Evolutionary conservation across 2,888 invertebrate species (phyloP).

Genomic region (Cantharis rufa): DNA sequence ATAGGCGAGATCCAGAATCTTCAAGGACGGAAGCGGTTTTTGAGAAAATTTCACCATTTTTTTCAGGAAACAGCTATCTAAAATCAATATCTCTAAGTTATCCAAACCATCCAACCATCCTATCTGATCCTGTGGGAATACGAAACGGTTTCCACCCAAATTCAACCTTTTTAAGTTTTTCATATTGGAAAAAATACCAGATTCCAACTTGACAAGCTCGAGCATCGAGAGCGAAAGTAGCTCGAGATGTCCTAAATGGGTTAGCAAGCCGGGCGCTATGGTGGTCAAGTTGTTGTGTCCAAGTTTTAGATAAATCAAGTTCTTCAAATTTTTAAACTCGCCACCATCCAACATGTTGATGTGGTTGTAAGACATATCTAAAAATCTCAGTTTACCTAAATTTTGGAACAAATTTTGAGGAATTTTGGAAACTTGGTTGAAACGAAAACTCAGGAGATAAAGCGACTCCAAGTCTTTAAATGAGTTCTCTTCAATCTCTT

Average conservation of each 20-base stretch:
- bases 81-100: not conserved
- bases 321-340: not conserved
- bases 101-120: not conserved
- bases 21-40: not conserved
- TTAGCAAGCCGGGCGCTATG: not conserved
- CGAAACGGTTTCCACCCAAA: not conserved
- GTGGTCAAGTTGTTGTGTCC: not conserved
- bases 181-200: not conserved
- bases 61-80: not conserved
- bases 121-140: not conserved
- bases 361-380: not conserved
- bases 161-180: not conserved
- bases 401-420: not conserved
- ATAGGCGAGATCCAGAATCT: not conserved
- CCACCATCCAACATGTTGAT: not conserved
- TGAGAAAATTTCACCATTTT: not conserved
- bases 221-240: not conserved
- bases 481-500: not conserved
- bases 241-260: not conserved
- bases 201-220: not conserved
- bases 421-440: not conserved
- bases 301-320: not conserved
- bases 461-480: not conserved
- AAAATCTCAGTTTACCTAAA: not conserved
- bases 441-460: not conserved